Evolutionary conservation across 1,140 invertebrate genomes (phyloP), one percentile per base, ranked within the genome.

Genomic region (Galendromus occidentalis): DNA sequence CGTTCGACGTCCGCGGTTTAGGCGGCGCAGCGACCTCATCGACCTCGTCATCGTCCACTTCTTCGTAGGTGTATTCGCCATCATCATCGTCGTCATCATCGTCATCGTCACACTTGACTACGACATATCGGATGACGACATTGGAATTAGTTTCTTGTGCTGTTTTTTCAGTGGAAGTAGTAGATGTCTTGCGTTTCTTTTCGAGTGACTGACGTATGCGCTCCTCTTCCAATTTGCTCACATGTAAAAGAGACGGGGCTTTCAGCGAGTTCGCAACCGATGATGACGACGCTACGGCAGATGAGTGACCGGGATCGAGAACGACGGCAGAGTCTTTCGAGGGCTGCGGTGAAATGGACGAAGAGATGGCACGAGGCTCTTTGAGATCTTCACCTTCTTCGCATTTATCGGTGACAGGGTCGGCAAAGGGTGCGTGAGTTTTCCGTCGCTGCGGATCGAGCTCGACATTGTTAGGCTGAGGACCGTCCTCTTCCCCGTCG

Each of bases 31-130:
- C 14, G 14, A 25, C 4, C 7, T 25, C 51, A 33, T 59, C 51
- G 1, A 20, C 51, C 12, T 20, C 22, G 9, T 59, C 51, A 2
- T 59, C 51, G 9, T 59, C 51, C 17, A 59, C 51, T 59, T 59
- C 51, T 59, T 59, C 51, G 22, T 59, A 59, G 17, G 51, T 59
- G 22, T 59, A 59, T 25, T 59, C 51, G 14, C 51, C 51, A 18
- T 25, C 22, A 59, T 33, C 33, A 22, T 59, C 51, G 25, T 59
- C 51, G 17, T 47, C 25, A 14, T 47, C 45, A 25, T 47, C 45
- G 45, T 59, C 51, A 25, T 59, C 22, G 9, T 39, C 33, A 39
- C 33, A 4, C 9, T 59, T 59, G 2, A 59, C 25, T 14, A 59
- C 51, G 12, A 59, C 51, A 22, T 59, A 59, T 4, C 51, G 51